phyloP scores from a whole-genome alignment of 2,797 vertebrate species.

The Sternotherus odoratus region DNA sequence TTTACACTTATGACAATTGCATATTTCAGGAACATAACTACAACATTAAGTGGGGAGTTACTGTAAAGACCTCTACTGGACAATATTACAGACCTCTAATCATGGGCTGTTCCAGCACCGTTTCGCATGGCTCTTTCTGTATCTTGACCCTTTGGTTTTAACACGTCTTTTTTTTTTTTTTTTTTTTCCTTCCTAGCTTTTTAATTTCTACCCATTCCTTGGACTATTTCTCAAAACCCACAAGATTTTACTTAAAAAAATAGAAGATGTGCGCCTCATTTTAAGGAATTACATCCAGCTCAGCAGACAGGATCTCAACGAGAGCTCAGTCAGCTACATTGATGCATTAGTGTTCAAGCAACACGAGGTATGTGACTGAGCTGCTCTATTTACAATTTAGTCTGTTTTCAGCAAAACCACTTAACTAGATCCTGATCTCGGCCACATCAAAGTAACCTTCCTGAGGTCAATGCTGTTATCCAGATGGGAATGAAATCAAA shows the following conservation, averaged over 20 bases:
- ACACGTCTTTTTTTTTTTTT: constrained; percentile 1
- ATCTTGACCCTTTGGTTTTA: not conserved
- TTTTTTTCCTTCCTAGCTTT: constrained; percentile 66
- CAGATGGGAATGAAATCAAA: not conserved
- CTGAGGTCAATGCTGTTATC: not conserved
- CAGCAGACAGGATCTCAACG: not conserved
- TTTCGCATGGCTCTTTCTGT: not conserved
- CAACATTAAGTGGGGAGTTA: no score
- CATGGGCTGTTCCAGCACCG: accelerated
- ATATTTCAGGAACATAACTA: no score
- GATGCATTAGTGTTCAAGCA: constrained; percentile 79
- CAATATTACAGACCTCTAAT: not conserved
- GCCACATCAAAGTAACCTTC: not conserved
- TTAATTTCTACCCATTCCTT: constrained; percentile 80
- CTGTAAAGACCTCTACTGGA: no score
- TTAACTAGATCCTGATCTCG: not conserved
- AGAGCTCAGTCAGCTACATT: constrained; percentile 65
- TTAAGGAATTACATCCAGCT: constrained; percentile 72
- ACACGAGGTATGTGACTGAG: constrained; percentile 73
- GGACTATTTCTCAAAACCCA: constrained; percentile 79
- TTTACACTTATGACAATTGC: no score
- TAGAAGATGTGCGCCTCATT: constrained; percentile 75
- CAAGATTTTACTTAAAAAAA: constrained; percentile 76
- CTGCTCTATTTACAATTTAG: not conserved
- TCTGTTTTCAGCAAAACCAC: not conserved